Percentiles rank a stretch among this genome's conserved stretches.
Evolutionary conservation across 2,888 invertebrate genomes (phyloP).

Genomic region (Diloba caeruleocephala): DNA sequence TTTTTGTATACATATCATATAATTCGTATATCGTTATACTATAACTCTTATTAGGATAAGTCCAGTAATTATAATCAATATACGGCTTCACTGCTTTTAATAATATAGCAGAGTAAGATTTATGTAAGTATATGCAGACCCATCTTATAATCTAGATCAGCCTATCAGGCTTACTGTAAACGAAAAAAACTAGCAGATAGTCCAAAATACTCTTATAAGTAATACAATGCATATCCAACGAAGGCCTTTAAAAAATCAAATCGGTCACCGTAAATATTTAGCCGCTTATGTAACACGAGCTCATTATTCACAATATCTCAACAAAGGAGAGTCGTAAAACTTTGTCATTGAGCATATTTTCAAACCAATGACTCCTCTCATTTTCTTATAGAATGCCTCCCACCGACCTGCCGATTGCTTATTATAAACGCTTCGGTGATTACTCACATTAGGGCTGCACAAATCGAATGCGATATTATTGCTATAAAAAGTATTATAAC

Average conservation of each 20-base stretch:
- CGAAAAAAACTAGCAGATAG: conserved; percentile 8
- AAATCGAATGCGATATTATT: conserved; percentile 54
- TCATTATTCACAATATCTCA: conserved; percentile 37
- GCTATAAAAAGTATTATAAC: conserved; percentile 17
- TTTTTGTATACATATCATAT: no score
- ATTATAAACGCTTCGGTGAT: conserved; percentile 65
- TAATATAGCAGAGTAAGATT: no score
- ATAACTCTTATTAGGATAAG: no score
- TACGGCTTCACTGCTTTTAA: no score
- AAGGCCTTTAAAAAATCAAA: conserved; percentile 26
- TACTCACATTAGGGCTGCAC: conserved; percentile 63
- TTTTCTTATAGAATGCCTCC: conserved; percentile 70
- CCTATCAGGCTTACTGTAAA: no score
- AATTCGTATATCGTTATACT: no score
- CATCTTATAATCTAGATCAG: no score
- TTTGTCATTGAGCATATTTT: conserved; percentile 63
- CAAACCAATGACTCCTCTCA: conserved; percentile 65
- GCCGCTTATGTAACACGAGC: conserved; percentile 21
- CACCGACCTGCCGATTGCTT: conserved; percentile 59
- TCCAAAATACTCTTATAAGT: conserved; percentile 7
- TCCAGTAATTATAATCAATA: no score
- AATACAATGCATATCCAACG: no score
- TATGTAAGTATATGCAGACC: no score
- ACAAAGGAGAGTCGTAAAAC: conserved; percentile 48
- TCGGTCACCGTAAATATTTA: conserved; percentile 27